Base-by-base conservation (phyloP, 2,888 invertebrate genomes). In the Halictus quadricinctus region DNA sequence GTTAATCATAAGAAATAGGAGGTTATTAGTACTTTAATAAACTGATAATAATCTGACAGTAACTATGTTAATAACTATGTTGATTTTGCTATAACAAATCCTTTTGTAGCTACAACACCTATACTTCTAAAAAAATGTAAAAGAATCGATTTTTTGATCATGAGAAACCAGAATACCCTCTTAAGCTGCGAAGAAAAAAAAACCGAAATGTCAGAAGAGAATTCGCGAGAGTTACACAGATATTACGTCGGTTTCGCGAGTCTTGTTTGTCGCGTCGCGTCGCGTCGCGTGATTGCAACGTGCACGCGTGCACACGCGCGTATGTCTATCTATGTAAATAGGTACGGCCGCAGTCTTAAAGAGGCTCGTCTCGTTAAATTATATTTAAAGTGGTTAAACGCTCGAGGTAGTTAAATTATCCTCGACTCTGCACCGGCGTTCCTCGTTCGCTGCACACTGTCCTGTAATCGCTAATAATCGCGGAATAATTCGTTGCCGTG, bases 351-450 rank as follows among this genome's bases (percentile, higher is more conserved):
- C 72, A 58, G 43, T 43, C 75, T 60, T 79, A 76, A 81, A 78
- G 80, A 73, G 80, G 69, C 66, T 25, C 21, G 75, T 29, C 78
- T 86, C 85, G 84, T 81, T 86, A 84, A 86, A 86, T 86, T 85
- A 86, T 81, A 85, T 81, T 85, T 81, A 72, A 86, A 73, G 21
- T 69, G 73, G 79, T 76, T 72, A 78, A 84, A 54, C 76, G 70
- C 50, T 79, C 79, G 74, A 58, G 76, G 58, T 54, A 60, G 85
- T 66, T 81, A 74, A 85, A 86, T 86, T 81, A 79, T 85, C 81
- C 43, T 15, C 54, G 69, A 41, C 72, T 77, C 84, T 48, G 76
- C 76, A 29, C 25, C 74, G 77, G 48, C 76, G 54, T 43, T 29
- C 64, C 72, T 50, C 72, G 60, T 36, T 36, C 4, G 74, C 48